These are phyloP conservation scores for Platycheirus rosarum DNA, from an alignment of 2,888 invertebrate species.

Conservation along the genomic window DNA sequence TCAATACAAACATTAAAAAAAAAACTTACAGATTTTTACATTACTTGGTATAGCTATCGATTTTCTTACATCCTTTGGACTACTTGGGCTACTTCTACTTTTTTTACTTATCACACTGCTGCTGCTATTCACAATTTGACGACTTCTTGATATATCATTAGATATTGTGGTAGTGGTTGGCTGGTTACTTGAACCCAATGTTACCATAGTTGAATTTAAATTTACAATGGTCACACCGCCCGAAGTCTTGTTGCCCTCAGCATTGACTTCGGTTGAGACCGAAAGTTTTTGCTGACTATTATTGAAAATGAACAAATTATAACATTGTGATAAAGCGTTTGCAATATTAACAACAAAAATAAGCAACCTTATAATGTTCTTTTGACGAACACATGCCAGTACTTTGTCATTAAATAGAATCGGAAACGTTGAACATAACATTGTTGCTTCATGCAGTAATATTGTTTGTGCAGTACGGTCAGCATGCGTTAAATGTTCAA, in stretches of 20 bases:
- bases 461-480: conserved; percentile 89
- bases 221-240: conserved; percentile 92
- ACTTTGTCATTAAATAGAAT: conserved; percentile 91
- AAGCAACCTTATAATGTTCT: conserved; percentile 83
- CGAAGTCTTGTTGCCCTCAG: conserved; percentile 87
- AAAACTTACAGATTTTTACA: conserved; percentile 78
- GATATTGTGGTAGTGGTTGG: conserved; percentile 46
- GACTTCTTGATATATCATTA: conserved; percentile 55
- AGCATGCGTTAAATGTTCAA: conserved; percentile 88
- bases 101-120: conserved; percentile 76
- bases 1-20: not conserved
- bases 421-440: conserved; percentile 91
- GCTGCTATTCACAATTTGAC: conserved; percentile 63
- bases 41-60: conserved; percentile 74
- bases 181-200: conserved; percentile 61
- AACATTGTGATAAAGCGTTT: conserved; percentile 12
- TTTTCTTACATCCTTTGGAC: conserved; percentile 76
- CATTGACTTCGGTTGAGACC: conserved; percentile 78
- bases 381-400: conserved; percentile 88
- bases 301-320: conserved; percentile 5
- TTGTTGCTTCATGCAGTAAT: conserved; percentile 90
- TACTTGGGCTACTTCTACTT: conserved; percentile 78
- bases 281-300: conserved; percentile 80
- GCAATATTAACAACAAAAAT: conserved; percentile 2
- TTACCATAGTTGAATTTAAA: conserved; percentile 84